Conservation (phyloP, 1,140 invertebrate genomes). For the Microplitis demolitor region DNA sequence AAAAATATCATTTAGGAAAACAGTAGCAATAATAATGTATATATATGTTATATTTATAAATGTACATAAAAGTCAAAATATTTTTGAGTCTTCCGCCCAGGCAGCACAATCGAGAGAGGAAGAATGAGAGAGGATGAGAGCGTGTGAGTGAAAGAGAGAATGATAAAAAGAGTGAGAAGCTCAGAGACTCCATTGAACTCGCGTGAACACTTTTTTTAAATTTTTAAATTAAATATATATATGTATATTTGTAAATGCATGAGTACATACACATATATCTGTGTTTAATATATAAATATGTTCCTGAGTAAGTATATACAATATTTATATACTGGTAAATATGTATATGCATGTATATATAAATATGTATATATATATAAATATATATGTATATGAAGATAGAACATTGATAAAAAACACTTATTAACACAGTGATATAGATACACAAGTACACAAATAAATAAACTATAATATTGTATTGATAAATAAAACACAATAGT, state of each 20-base stretch:
- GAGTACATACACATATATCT: neutral
- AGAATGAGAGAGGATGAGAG: constrained; percentile 14
- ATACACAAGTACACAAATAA: too few species aligned
- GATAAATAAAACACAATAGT: constrained; percentile 8
- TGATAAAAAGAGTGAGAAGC: constrained; percentile 19
- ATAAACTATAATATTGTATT: neutral
- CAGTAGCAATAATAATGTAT: neutral
- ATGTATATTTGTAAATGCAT: neutral
- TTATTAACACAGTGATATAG: neutral
- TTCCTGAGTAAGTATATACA: too few species aligned
- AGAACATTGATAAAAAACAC: neutral
- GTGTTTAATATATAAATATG: too few species aligned
- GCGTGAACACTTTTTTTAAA: constrained; percentile 14
- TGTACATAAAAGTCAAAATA: constrained; percentile 1
- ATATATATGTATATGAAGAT: too few species aligned
- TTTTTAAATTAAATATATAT: neutral
- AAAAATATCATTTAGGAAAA: too few species aligned
- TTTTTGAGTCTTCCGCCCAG: constrained; percentile 3
- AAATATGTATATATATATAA: too few species aligned
- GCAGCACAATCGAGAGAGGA: constrained; percentile 16
- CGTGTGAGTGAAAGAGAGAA: constrained; percentile 2
- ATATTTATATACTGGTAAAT: neutral
- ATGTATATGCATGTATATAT: too few species aligned
- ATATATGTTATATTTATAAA: neutral
- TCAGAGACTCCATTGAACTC: constrained; percentile 26